Conservation (phyloP, 2,888 invertebrate species). For the Lamellibrachia satsuma region DNA sequence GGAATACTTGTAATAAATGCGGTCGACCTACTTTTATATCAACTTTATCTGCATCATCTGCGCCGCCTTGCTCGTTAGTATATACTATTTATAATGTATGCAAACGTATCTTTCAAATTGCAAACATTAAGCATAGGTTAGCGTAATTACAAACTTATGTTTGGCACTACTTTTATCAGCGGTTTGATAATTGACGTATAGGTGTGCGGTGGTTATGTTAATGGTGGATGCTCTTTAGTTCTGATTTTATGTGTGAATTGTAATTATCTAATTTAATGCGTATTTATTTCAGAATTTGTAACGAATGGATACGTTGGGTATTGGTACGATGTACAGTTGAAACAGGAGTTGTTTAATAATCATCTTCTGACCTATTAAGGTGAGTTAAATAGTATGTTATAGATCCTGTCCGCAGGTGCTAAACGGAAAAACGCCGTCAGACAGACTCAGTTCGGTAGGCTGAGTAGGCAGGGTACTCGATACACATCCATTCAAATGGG, state of each 20-base stretch:
- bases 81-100: background rate
- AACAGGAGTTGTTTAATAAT: conserved; percentile 1
- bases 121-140: background rate
- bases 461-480: background rate
- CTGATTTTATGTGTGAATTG: conserved; percentile 6
- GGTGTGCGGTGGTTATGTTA: conserved; percentile 7
- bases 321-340: background rate
- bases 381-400: background rate
- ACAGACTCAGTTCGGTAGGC: background rate
- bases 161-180: background rate
- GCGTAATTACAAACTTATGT: background rate
- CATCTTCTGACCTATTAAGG: conserved; percentile 10
- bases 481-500: background rate
- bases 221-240: conserved; percentile 5
- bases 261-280: conserved; percentile 13
- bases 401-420: conserved; percentile 13
- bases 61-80: background rate
- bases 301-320: conserved; percentile 6
- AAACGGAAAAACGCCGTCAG: background rate
- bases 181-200: background rate
- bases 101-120: background rate
- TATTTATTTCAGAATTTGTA: background rate
- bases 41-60: background rate
- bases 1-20: background rate
- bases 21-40: background rate